Evolutionary conservation across 2,888 invertebrate genomes (phyloP).

Genomic region (Cynaeus angustus): DNA sequence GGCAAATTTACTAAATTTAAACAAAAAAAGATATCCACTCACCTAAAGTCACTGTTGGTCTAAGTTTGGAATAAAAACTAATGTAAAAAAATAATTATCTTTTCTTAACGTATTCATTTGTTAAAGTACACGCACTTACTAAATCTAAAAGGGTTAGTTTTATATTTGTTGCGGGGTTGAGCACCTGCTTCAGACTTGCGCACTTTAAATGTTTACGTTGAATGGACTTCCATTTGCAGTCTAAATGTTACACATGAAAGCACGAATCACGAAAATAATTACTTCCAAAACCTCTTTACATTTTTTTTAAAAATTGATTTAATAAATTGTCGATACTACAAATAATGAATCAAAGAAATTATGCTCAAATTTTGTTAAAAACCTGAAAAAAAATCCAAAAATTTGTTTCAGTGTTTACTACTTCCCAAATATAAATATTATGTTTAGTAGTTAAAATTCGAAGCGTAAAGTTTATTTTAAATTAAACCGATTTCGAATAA

Average conservation of each 20-base stretch:
- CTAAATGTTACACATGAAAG: background rate
- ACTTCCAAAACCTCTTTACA: background rate
- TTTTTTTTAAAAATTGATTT: too few species aligned
- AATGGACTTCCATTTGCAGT: constrained; percentile 13
- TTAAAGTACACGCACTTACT: constrained; percentile 51
- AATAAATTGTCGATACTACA: too few species aligned
- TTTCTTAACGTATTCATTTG: constrained; percentile 36
- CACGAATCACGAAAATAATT: background rate
- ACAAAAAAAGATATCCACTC: background rate
- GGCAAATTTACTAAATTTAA: too few species aligned
- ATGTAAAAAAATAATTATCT: constrained; percentile 13
- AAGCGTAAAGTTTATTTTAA: too few species aligned
- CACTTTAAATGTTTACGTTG: constrained; percentile 56
- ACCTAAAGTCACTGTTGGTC: background rate
- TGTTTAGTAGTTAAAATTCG: too few species aligned
- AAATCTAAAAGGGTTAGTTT: constrained; percentile 50
- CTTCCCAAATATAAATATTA: too few species aligned
- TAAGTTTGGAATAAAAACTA: background rate
- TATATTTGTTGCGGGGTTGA: constrained; percentile 54
- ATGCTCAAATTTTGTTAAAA: too few species aligned
- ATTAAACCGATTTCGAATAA: too few species aligned
- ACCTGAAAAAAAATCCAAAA: too few species aligned
- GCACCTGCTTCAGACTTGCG: constrained; percentile 54
- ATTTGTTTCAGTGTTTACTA: too few species aligned
- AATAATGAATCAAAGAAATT: too few species aligned